phyloP scores from a whole-genome alignment of 2,888 invertebrate species.

The Lasiommata megera region DNA sequence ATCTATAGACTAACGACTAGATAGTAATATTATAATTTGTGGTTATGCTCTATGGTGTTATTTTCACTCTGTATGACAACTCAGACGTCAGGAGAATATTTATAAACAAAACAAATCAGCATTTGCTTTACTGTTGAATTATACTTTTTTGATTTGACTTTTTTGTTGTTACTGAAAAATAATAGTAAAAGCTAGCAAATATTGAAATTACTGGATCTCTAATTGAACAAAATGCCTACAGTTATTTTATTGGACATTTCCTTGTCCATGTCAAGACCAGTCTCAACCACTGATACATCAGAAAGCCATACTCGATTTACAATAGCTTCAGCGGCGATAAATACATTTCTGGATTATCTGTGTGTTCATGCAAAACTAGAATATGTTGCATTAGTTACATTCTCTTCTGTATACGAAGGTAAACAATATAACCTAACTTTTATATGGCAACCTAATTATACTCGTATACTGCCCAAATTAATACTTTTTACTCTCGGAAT shows the following conservation, averaged over 20 bases:
- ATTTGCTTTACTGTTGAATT: too few species aligned
- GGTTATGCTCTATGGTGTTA: too few species aligned
- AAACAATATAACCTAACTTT: conserved; percentile 24
- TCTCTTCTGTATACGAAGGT: conserved; percentile 72
- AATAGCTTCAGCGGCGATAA: conserved; percentile 62
- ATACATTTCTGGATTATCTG: conserved; percentile 69
- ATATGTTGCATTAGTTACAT: conserved; percentile 67
- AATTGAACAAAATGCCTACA: conserved; percentile 56
- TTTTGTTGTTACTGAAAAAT: too few species aligned
- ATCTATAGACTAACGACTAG: too few species aligned
- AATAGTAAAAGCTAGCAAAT: too few species aligned
- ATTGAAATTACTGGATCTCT: not conserved
- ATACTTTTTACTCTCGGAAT: too few species aligned
- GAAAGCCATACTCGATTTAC: conserved; percentile 65
- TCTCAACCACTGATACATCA: conserved; percentile 57
- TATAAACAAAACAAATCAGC: too few species aligned
- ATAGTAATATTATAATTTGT: too few species aligned
- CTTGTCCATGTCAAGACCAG: conserved; percentile 70
- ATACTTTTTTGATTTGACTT: too few species aligned
- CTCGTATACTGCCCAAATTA: too few species aligned
- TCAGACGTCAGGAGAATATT: too few species aligned
- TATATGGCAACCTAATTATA: not conserved
- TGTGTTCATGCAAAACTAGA: conserved; percentile 65
- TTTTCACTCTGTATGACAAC: not conserved
- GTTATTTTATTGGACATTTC: conserved; percentile 69